phyloP scores from a whole-genome alignment of 2,113 vertebrate species.

The Cyanocitta stelleri region DNA sequence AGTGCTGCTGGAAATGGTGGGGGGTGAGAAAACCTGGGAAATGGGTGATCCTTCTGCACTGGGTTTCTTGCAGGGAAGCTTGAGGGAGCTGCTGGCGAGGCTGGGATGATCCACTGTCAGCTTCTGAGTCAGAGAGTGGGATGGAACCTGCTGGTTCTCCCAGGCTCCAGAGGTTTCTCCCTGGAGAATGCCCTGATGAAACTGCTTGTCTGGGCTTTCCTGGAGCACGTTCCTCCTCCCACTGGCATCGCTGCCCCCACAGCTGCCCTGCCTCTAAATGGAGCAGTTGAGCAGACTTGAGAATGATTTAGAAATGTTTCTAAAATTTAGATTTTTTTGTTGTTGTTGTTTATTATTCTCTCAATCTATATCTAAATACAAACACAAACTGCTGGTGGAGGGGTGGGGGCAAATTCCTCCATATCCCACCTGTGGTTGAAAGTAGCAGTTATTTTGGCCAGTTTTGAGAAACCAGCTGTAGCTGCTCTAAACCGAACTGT shows the following conservation, averaged over 20 bases:
- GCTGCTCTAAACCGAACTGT: neutral
- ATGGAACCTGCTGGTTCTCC: neutral
- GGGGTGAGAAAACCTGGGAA: neutral
- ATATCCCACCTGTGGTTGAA: neutral
- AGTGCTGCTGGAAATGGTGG: neutral
- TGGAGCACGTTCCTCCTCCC: neutral
- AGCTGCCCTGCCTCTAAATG: neutral
- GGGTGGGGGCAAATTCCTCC: neutral
- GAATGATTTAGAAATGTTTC: neutral
- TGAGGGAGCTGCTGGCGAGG: neutral
- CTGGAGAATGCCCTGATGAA: neutral
- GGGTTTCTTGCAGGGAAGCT: neutral
- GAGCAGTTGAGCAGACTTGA: neutral
- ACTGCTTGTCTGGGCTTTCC: neutral
- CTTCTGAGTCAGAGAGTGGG: neutral
- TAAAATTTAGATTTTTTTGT: neutral
- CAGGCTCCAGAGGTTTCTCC: neutral
- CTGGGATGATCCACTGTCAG: neutral
- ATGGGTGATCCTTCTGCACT: neutral
- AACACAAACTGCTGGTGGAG: neutral
- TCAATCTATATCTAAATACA: neutral
- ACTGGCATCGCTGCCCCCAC: fast-evolving
- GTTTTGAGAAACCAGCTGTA: neutral
- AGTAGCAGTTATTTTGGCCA: neutral
- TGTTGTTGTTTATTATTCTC: neutral